phyloP scores from a whole-genome alignment of 2,888 invertebrate genomes.

The Panorpa germanica region DNA sequence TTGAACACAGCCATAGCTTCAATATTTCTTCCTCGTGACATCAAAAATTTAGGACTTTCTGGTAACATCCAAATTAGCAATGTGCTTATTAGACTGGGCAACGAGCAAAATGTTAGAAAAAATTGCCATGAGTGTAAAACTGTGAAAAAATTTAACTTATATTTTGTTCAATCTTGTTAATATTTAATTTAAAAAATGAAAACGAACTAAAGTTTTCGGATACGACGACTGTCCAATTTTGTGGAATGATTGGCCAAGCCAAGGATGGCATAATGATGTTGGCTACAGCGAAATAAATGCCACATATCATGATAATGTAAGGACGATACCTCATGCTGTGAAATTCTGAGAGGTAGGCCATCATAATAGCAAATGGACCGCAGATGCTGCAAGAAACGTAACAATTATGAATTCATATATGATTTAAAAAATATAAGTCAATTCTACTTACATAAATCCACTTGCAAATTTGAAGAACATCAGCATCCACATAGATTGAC shows the following conservation, averaged over 20 bases:
- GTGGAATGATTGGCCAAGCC: constrained; percentile 53
- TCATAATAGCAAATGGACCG: constrained; percentile 55
- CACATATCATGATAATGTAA: constrained; percentile 40
- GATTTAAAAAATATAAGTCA: too few relatives aligned
- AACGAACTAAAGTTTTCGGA: too few relatives aligned
- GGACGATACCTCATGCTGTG: constrained; percentile 45
- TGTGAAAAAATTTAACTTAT: too few relatives aligned
- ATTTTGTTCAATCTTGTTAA: too few relatives aligned
- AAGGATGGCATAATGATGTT: constrained; percentile 43
- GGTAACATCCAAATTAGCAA: constrained; percentile 39
- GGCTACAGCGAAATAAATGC: constrained; percentile 44
- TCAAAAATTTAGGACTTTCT: constrained; percentile 63
- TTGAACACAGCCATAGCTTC: constrained; percentile 43
- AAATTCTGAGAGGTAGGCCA: constrained; percentile 54
- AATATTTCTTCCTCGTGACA: constrained; percentile 43
- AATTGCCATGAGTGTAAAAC: constrained; percentile 41
- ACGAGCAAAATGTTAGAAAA: constrained; percentile 31
- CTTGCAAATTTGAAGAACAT: constrained; percentile 49
- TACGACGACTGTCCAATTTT: constrained; percentile 28
- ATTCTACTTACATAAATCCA: constrained; percentile 62
- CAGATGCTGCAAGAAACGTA: too few relatives aligned
- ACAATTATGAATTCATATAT: too few relatives aligned
- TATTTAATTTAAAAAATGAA: too few relatives aligned
- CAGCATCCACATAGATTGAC: constrained; percentile 44
- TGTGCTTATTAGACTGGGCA: constrained; percentile 48